Evolutionary conservation across 2,888 invertebrate genomes (phyloP).

Genomic region (Sarcophaga variegata): DNA sequence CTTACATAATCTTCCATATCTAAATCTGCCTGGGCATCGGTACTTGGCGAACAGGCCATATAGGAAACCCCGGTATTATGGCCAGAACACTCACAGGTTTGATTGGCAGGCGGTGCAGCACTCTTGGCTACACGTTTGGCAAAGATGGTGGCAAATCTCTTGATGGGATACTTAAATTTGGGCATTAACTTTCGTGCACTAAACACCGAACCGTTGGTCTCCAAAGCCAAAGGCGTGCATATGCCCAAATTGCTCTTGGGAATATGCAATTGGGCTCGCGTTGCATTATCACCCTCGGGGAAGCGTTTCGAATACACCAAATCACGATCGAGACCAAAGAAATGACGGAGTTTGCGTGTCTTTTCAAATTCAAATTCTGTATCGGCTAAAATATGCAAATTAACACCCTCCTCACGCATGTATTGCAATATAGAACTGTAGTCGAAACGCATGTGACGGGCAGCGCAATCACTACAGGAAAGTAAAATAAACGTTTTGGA

Average conservation of each 20-base stretch:
- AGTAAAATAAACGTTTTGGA: slow-evolving; percentile 91
- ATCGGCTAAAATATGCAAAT: slow-evolving; percentile 91
- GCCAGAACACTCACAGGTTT: slow-evolving; percentile 87
- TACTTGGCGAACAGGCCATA: slow-evolving; percentile 86
- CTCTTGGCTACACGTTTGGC: slow-evolving; percentile 86
- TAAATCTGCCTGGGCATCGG: slow-evolving; percentile 73
- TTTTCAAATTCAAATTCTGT: slow-evolving; percentile 90
- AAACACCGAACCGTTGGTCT: slow-evolving; percentile 90
- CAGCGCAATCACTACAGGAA: slow-evolving; percentile 90
- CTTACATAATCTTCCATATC: slow-evolving; percentile 78
- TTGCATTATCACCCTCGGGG: slow-evolving; percentile 87
- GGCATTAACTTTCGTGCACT: slow-evolving; percentile 84
- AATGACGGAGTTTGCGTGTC: slow-evolving; percentile 87
- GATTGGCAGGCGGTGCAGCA: slow-evolving; percentile 85
- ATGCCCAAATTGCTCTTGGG: slow-evolving; percentile 90
- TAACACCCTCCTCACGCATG: slow-evolving; percentile 90
- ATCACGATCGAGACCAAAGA: slow-evolving; percentile 90
- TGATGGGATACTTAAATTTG: slow-evolving; percentile 84
- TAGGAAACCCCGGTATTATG: slow-evolving; percentile 86
- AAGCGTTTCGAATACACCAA: slow-evolving; percentile 92
- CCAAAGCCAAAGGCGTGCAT: slow-evolving; percentile 91
- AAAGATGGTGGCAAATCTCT: slow-evolving; percentile 86
- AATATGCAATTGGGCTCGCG: slow-evolving; percentile 88
- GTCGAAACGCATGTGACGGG: slow-evolving; percentile 89
- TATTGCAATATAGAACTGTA: slow-evolving; percentile 92